Evolutionary conservation across 2,888 invertebrate species (phyloP), one percentile per base, ranked within the genome.

Genomic region (Eucriotettix oculatus): DNA sequence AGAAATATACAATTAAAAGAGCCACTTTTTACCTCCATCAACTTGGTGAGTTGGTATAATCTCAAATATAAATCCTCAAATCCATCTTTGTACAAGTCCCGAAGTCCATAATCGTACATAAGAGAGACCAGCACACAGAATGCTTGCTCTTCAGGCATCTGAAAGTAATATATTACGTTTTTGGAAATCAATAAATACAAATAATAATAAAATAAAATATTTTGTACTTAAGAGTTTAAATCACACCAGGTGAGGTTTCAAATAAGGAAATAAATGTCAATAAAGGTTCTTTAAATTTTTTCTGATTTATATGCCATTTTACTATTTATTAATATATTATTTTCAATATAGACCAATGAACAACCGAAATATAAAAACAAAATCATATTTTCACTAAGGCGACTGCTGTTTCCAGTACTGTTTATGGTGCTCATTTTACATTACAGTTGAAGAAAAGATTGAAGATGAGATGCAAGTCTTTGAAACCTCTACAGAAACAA

Each of bases 81-180:
- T 56, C 96, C 94, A 66, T 94, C 92, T 72, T 93, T 94, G 76
- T 97, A 99, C 56, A 99, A 79, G 73, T 98, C 93, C 44, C 99
- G 80, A 60, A 99, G 75, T 0, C 90, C 88, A 71, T 98, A 99
- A 61, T 93, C 90, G 73, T 92, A 97, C 99, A 99, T 99, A 29
- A 99, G 81, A 66, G 92, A 90, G 1, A 97, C 94, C 59, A 99
- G 76, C 16, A 99, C 88, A 71, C 94, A 94, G 74, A 99, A 99
- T 0, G 98, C 95, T 78, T 99, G 96, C 73, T 99, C 99, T 75
- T 99, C 99, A 0, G 98, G 97, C 97, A 99, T 98, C 95, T 98
- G 72, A 64, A 75, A 70, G 16, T 42, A 16, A 16, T 16, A 54
- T n/a, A 9, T 29, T 29, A 16, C 10, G 17, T 12, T 1, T 11